A percentile compares a stretch with the other conserved stretches of the same genome.
Conservation (phyloP, 2,113 vertebrate genomes). For the Nothocercus nigrocapillus region DNA sequence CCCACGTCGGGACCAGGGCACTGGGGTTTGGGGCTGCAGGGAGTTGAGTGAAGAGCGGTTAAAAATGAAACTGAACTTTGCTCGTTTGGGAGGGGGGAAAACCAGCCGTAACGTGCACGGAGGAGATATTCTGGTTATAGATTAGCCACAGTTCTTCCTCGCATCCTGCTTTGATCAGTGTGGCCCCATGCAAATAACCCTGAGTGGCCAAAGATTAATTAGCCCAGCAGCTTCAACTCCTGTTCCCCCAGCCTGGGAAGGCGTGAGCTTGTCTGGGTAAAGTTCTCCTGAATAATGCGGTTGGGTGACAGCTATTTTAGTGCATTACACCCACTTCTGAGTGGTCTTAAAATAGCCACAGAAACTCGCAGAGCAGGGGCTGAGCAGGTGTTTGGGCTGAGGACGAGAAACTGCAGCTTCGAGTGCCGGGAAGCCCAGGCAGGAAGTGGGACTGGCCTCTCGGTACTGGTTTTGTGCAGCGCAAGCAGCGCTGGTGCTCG, state of each 20-base stretch:
- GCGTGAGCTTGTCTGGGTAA: accelerated
- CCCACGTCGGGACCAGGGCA: accelerated
- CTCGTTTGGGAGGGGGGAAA: not conserved
- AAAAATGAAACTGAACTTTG: constrained; percentile 63
- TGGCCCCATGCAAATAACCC: not conserved
- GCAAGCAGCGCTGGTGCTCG: accelerated
- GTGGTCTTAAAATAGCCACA: not conserved
- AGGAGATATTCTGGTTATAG: constrained; percentile 40
- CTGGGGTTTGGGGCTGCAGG: not conserved
- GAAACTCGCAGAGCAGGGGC: not conserved
- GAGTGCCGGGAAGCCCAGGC: not conserved
- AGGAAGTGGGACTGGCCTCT: not conserved
- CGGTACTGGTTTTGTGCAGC: not conserved
- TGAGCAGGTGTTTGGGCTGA: not conserved
- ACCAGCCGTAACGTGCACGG: not conserved
- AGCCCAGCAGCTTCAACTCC: not conserved
- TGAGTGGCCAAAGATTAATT: not conserved
- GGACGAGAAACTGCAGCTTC: no score
- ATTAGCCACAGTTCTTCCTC: constrained; percentile 7
- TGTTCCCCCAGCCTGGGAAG: accelerated
- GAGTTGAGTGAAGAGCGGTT: not conserved
- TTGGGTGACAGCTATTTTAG: accelerated
- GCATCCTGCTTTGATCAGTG: not conserved
- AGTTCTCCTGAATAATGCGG: accelerated
- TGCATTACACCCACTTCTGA: accelerated